Evolutionary conservation across 2,797 vertebrate genomes (phyloP).

Genomic region (Todus mexicanus): DNA sequence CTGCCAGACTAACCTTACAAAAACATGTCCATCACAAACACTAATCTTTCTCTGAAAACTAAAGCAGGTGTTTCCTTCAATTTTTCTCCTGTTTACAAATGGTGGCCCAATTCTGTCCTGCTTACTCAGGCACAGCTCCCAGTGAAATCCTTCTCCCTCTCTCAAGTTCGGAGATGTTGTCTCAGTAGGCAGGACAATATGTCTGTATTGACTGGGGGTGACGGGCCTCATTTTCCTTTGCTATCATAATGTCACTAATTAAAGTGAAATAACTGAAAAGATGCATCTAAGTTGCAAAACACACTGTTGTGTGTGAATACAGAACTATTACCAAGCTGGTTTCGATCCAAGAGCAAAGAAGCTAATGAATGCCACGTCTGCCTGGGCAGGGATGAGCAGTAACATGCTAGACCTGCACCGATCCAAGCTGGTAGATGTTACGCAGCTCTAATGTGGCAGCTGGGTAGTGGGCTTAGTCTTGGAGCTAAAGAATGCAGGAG

Average conservation of each 20-base stretch:
- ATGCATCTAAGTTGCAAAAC: background rate
- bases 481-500: background rate
- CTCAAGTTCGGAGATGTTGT: background rate
- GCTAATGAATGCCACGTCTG: accelerated
- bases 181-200: background rate
- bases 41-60: background rate
- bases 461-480: accelerated
- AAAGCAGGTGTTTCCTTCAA: background rate
- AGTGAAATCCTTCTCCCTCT: background rate
- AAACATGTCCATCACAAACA: background rate
- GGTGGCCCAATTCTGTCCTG: conserved; percentile 41
- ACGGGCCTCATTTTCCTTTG: background rate
- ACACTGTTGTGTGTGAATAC: background rate
- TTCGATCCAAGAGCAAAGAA: background rate
- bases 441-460: background rate
- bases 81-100: background rate
- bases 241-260: background rate
- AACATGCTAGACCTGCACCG: accelerated
- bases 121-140: background rate
- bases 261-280: background rate
- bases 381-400: background rate
- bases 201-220: background rate
- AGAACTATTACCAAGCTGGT: background rate
- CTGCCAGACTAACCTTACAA: conserved; percentile 21
- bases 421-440: background rate